These are phyloP conservation scores for Chrysolina haemoptera DNA, from an alignment of 2,888 invertebrate genomes.

Conservation along the genomic window DNA sequence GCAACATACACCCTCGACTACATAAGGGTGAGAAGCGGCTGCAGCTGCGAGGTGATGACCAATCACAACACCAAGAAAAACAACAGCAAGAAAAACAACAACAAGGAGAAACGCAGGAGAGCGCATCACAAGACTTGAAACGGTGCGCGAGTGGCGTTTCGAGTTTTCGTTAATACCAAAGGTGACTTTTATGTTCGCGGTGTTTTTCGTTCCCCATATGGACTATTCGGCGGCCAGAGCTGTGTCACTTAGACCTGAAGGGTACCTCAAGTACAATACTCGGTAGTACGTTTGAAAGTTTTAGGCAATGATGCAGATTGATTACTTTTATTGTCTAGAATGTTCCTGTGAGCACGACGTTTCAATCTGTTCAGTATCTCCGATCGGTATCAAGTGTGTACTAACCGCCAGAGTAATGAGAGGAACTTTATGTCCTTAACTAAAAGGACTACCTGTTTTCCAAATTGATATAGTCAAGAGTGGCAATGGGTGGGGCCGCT, in stretches of 20 bases:
- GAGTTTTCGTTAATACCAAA: slow-evolving; percentile 39
- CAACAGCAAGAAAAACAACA: slow-evolving; percentile 54
- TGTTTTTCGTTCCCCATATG: slow-evolving; percentile 25
- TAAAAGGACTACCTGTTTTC: no score
- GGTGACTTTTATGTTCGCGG: slow-evolving; percentile 34
- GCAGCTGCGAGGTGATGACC: slow-evolving; percentile 82
- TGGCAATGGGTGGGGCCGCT: no score
- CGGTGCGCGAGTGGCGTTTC: not conserved
- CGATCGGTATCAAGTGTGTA: no score
- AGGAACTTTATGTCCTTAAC: no score
- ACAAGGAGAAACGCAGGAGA: slow-evolving; percentile 28
- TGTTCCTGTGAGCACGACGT: no score
- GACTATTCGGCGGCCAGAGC: slow-evolving; percentile 17
- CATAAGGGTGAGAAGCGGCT: slow-evolving; percentile 86
- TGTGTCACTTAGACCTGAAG: not conserved
- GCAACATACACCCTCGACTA: slow-evolving; percentile 85
- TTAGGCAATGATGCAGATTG: no score
- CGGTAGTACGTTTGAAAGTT: not conserved
- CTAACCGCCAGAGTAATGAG: no score
- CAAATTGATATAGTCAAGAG: no score
- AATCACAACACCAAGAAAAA: slow-evolving; percentile 51
- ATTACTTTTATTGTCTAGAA: no score
- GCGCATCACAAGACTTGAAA: slow-evolving; percentile 15
- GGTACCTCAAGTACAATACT: not conserved
- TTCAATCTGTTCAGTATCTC: no score